A percentile compares a stretch with the other conserved stretches of the same genome.
These are phyloP conservation scores for Sabellastarte sp. DNA, from an alignment of 2,888 invertebrate genomes.

Conservation along the genomic window DNA sequence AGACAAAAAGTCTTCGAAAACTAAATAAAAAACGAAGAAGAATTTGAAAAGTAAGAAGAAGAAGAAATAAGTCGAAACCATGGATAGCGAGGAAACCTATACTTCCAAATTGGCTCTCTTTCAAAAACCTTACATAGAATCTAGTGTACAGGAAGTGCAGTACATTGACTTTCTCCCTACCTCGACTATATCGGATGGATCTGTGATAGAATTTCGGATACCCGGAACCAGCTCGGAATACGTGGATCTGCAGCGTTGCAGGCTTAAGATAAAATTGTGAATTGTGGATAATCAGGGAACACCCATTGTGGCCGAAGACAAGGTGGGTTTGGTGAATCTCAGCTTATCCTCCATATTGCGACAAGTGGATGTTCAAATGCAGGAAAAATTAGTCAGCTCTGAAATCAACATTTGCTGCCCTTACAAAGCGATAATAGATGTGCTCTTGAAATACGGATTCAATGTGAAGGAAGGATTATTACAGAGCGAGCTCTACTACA, in stretches of 20 bases:
- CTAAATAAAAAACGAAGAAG: not conserved
- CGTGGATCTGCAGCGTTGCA: not conserved
- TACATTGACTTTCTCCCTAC: conserved; percentile 5
- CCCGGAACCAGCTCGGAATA: conserved; percentile 1
- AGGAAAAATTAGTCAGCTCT: conserved; percentile 3
- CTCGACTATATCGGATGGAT: not conserved
- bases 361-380: conserved; percentile 4
- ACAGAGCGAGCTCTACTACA: not conserved
- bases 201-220: conserved; percentile 4
- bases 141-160: not conserved
- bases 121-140: not conserved
- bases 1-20: not conserved
- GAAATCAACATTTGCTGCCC: not conserved
- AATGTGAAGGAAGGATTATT: not conserved
- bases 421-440: not conserved
- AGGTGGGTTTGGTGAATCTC: conserved; percentile 6
- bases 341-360: not conserved
- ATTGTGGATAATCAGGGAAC: not conserved
- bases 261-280: not conserved
- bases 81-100: no score
- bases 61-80: not conserved
- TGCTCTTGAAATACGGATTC: not conserved
- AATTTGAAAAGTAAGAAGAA: not conserved
- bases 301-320: not conserved
- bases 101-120: not conserved